Evolutionary conservation across 2,113 vertebrate species (phyloP).

Genomic region (Zapus hudsonius): DNA sequence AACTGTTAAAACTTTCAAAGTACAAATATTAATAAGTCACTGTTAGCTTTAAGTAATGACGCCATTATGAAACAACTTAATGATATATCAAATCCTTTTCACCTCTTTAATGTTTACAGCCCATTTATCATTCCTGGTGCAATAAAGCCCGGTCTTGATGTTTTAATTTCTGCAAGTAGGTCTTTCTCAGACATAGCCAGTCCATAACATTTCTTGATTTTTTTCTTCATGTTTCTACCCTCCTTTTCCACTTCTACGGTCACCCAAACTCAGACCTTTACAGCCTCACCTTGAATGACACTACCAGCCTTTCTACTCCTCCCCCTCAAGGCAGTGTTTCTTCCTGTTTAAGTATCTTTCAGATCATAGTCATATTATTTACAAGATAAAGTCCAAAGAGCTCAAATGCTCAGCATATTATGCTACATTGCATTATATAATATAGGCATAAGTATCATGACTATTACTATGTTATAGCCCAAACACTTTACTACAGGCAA

Average conservation of each 20-base stretch:
- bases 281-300: background rate
- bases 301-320: background rate
- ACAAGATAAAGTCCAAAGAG: background rate
- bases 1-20: constrained; percentile 22
- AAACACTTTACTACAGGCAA: background rate
- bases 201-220: background rate
- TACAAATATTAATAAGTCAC: background rate
- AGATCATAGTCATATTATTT: background rate
- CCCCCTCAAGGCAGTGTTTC: background rate
- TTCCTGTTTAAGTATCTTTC: background rate
- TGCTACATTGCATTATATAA: background rate
- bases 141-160: background rate
- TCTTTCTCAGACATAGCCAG: background rate
- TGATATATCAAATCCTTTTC: background rate
- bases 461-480: background rate
- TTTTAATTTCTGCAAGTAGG: background rate
- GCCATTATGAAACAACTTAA: background rate
- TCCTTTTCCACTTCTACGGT: background rate
- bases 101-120: background rate
- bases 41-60: constrained; percentile 10
- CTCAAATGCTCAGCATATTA: background rate
- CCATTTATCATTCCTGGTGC: background rate
- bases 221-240: background rate
- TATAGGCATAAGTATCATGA: background rate
- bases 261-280: background rate